These are phyloP conservation scores for Tanypteryx hageni DNA, from an alignment of 2,888 invertebrate species.

Conservation along the genomic window DNA sequence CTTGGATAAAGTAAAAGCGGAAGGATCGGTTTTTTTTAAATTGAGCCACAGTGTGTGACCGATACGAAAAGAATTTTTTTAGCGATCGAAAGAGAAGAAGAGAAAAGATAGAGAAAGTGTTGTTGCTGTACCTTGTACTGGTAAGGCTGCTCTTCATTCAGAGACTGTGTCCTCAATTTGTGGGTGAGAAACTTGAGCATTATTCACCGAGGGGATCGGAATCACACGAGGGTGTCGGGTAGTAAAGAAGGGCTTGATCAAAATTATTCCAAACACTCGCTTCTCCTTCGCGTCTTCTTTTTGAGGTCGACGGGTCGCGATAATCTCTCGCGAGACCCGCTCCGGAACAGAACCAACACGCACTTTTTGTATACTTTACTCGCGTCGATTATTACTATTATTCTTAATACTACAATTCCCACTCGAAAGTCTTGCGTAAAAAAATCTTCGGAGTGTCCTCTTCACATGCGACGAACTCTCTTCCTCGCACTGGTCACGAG, in stretches of 20 bases:
- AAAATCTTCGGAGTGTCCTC: constrained; percentile 73
- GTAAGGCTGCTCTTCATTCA: constrained; percentile 85
- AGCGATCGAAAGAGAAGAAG: constrained; percentile 65
- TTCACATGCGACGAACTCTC: constrained; percentile 77
- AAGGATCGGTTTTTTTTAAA: no score
- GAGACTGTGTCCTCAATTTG: constrained; percentile 90
- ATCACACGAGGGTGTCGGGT: constrained; percentile 52
- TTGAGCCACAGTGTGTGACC: no score
- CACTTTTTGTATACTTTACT: no score
- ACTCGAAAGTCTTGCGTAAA: neutral
- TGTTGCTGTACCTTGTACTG: constrained; percentile 81
- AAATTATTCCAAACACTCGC: neutral
- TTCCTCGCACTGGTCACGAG: constrained; percentile 71
- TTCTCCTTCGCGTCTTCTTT: neutral
- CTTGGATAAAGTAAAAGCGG: no score
- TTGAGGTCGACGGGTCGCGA: neutral
- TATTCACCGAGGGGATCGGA: constrained; percentile 78
- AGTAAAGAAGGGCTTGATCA: neutral
- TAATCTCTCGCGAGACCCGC: neutral
- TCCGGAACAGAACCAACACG: no score
- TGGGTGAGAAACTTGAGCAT: constrained; percentile 92
- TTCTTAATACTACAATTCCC: neutral
- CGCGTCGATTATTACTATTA: no score
- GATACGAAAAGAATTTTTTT: neutral
- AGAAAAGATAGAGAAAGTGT: constrained; percentile 65